A percentile compares a stretch with the other conserved stretches of the same genome.
phyloP scores from a whole-genome alignment of 2,888 invertebrate species.

The Bruchidius siliquastri region DNA sequence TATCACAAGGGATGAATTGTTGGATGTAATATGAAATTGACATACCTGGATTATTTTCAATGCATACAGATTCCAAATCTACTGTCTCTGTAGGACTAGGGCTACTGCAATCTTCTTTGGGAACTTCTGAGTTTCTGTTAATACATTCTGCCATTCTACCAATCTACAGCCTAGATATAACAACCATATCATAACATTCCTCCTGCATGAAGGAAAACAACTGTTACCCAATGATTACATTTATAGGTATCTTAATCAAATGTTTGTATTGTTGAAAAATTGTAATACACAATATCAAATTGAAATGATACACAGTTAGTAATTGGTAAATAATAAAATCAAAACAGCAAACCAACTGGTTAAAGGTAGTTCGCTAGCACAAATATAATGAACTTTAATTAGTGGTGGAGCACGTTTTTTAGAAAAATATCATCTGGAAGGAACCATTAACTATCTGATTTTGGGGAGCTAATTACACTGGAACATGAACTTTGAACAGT shows the following conservation, averaged over 20 bases:
- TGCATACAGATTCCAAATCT: conserved; percentile 39
- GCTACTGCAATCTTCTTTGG: conserved; percentile 45
- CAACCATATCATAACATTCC: conserved; percentile 12
- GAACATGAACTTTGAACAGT: neutral
- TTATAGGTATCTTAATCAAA: neutral
- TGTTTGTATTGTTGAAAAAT: neutral
- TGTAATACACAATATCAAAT: neutral
- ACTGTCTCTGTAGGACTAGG: conserved; percentile 47
- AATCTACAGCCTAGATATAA: conserved; percentile 20
- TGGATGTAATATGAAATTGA: too few species aligned
- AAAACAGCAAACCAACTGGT: neutral
- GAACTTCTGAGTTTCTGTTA: conserved; percentile 36
- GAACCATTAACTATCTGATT: neutral
- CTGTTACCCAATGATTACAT: neutral
- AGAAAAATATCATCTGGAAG: neutral
- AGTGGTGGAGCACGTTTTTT: neutral
- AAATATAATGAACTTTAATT: neutral
- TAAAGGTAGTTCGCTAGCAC: neutral
- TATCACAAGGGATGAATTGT: too few species aligned
- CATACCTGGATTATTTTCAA: conserved; percentile 38
- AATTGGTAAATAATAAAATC: neutral
- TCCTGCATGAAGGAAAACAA: conserved; percentile 7
- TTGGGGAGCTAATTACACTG: neutral
- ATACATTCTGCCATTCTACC: conserved; percentile 48
- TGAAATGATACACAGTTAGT: neutral